Percentiles rank a stretch among this genome's conserved stretches.
Evolutionary conservation across 1,140 invertebrate species (phyloP).

Genomic region (Diploscapter pachys): DNA sequence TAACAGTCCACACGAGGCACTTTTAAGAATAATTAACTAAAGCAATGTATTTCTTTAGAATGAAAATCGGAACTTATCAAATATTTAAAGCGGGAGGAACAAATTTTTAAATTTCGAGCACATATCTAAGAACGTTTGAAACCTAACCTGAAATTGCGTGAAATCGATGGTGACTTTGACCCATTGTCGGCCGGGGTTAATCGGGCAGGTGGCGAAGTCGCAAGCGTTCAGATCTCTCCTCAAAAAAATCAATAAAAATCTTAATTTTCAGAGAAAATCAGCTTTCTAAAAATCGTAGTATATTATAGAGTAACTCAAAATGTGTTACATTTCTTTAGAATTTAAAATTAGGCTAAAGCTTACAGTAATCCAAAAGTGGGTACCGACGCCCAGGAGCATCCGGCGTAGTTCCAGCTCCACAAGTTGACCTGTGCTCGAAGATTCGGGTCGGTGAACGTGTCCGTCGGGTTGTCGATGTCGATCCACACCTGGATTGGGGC

Average conservation of each 20-base stretch:
- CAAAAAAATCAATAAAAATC: too few species aligned
- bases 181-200: conserved; percentile 20
- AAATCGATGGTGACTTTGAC: conserved; percentile 30
- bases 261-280: background rate
- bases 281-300: background rate
- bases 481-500: conserved; percentile 15
- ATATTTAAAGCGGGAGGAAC: too few species aligned
- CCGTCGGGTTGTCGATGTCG: conserved; percentile 12
- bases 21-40: too few species aligned
- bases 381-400: conserved; percentile 21
- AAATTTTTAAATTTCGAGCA: too few species aligned
- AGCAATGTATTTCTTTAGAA: too few species aligned
- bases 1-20: too few species aligned
- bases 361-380: conserved; percentile 20
- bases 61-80: too few species aligned
- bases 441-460: conserved; percentile 9
- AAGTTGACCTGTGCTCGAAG: conserved; percentile 15
- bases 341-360: background rate
- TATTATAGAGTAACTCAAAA: background rate
- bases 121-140: too few species aligned
- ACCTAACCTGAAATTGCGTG: conserved; percentile 9
- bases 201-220: conserved; percentile 23
- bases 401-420: conserved; percentile 9
- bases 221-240: conserved; percentile 20
- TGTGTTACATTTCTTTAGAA: background rate